Percentiles rank a stretch among this genome's conserved stretches.
phyloP scores from a whole-genome alignment of 1,140 invertebrate species.

The Aradophagus sp. region DNA sequence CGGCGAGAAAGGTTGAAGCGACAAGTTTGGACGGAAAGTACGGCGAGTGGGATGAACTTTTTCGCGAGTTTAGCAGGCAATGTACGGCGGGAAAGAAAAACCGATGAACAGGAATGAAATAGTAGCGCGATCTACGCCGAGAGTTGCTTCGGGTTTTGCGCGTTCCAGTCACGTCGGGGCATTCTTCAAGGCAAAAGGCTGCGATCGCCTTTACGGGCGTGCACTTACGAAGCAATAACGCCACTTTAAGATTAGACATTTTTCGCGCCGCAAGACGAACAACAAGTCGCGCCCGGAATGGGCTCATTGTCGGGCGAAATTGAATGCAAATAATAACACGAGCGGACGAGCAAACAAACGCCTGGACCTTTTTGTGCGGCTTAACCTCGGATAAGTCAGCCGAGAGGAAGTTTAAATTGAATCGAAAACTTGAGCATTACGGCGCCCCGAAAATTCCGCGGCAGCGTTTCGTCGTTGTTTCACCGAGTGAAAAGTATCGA shows the following conservation, averaged over 20 bases:
- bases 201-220: constrained; percentile 35
- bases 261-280: constrained; percentile 13
- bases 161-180: constrained; percentile 46
- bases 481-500: constrained; percentile 24
- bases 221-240: constrained; percentile 33
- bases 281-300: constrained; percentile 18
- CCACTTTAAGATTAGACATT: constrained; percentile 50
- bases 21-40: no score
- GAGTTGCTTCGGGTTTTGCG: constrained; percentile 28
- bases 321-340: constrained; percentile 30
- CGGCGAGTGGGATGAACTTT: no score
- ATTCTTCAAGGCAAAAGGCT: constrained; percentile 52
- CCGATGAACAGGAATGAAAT: constrained; percentile 53
- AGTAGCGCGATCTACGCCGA: constrained; percentile 35
- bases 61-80: no score
- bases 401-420: constrained; percentile 7
- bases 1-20: constrained; percentile 10
- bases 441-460: not conserved
- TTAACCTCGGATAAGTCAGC: not conserved
- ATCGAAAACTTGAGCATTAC: constrained; percentile 17
- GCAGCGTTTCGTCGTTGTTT: constrained; percentile 10
- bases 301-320: constrained; percentile 17
- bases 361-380: no score
- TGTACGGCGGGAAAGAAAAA: constrained; percentile 19
- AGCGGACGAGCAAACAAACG: no score